These are phyloP conservation scores for Atlantisia rogersi DNA, from an alignment of 2,113 vertebrate species.

Conservation along the genomic window DNA sequence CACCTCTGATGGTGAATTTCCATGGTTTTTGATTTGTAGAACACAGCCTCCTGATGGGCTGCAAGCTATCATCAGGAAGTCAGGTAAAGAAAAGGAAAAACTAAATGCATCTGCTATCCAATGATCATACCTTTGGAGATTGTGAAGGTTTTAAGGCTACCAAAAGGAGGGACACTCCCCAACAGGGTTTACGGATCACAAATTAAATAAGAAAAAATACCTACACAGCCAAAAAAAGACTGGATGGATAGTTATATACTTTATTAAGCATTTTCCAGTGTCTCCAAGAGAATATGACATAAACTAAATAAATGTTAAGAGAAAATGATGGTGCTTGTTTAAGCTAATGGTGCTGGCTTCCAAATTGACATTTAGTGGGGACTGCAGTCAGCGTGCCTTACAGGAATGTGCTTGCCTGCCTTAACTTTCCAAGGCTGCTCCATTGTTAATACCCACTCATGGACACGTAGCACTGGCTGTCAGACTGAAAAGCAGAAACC, in stretches of 20 bases:
- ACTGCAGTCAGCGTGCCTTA: neutral
- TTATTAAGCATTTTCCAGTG: neutral
- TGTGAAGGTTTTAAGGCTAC: neutral
- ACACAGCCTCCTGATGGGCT: neutral
- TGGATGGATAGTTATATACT: neutral
- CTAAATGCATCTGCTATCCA: neutral
- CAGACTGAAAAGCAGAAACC: neutral
- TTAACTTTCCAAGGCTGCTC: neutral
- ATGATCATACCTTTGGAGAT: neutral
- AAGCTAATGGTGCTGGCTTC: neutral
- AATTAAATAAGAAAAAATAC: neutral
- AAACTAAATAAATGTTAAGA: neutral
- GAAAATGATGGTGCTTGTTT: neutral
- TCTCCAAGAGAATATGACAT: neutral
- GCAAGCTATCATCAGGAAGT: neutral
- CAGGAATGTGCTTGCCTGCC: fast-evolving
- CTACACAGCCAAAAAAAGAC: neutral
- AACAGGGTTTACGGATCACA: neutral
- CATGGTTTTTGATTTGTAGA: neutral
- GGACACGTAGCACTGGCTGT: neutral
- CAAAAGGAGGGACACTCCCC: neutral
- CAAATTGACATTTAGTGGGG: neutral
- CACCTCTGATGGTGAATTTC: neutral
- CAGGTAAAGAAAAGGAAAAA: neutral
- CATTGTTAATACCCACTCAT: neutral